These are phyloP conservation scores for Phalanger gymnotis DNA, from an alignment of 2,797 vertebrate species.

Conservation along the genomic window DNA sequence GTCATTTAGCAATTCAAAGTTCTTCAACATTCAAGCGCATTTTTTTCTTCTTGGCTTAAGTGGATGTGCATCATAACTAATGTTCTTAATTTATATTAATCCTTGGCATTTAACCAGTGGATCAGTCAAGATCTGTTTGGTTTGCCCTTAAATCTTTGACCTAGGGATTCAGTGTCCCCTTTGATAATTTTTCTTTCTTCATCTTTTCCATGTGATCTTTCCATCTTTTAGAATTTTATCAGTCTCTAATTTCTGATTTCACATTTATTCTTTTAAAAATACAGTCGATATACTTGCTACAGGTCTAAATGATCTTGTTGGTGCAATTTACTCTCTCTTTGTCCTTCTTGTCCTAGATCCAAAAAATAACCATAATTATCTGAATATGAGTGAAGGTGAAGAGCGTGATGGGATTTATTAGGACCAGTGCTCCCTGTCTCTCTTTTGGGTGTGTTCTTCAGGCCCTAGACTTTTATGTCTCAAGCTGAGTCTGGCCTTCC, in stretches of 20 bases:
- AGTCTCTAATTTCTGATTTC: not conserved
- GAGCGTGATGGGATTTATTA: not conserved
- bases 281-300: not conserved
- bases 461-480: not conserved
- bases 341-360: constrained; percentile 12
- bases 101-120: not conserved
- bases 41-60: constrained; percentile 35
- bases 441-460: constrained; percentile 19
- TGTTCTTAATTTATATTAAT: constrained; percentile 14
- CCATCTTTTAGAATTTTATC: not conserved
- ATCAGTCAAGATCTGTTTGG: constrained; percentile 1
- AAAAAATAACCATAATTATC: not conserved
- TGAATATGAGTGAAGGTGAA: not conserved
- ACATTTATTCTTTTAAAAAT: not conserved
- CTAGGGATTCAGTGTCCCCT: not conserved
- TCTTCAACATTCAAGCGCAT: constrained; percentile 11
- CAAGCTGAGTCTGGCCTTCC: constrained; percentile 18
- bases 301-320: not conserved
- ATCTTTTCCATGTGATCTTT: constrained; percentile 27
- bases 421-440: not conserved
- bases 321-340: constrained; percentile 15
- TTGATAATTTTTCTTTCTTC: not conserved
- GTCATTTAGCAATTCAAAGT: not conserved
- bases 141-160: constrained; percentile 13
- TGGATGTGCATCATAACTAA: constrained; percentile 18